These are phyloP conservation scores for Camponotus pennsylvanicus DNA, from an alignment of 1,140 invertebrate species.

Conservation along the genomic window DNA sequence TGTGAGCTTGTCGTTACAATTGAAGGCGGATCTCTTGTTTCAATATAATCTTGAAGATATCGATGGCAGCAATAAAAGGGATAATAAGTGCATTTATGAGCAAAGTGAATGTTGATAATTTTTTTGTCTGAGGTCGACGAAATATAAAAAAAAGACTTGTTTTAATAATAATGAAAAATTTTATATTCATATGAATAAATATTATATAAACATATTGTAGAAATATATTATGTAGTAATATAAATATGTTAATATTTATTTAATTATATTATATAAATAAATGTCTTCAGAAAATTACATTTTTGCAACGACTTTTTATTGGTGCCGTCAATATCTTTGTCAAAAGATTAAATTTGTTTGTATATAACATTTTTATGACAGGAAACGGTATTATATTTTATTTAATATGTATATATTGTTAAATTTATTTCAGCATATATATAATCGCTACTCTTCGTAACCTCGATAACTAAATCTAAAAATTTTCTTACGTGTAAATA, in stretches of 20 bases:
- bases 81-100: neutral
- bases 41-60: neutral
- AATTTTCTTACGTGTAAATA: neutral
- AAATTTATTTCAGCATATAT: conserved; percentile 2
- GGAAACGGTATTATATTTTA: neutral
- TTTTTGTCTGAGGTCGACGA: neutral
- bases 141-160: neutral
- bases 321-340: neutral
- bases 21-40: neutral
- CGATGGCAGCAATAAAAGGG: neutral
- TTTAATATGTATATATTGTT: neutral
- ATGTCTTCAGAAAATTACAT: neutral
- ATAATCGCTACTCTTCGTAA: neutral
- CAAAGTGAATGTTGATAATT: neutral
- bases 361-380: neutral
- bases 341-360: neutral
- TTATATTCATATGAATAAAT: neutral
- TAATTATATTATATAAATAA: neutral
- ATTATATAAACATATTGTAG: no score
- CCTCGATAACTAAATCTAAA: conserved; percentile 20
- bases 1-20: neutral
- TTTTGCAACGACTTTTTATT: neutral
- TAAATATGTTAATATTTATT: no score
- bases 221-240: no score
- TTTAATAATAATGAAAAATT: neutral